Conservation (phyloP, 1,140 invertebrate genomes). For the Drosophila persimilis region DNA sequence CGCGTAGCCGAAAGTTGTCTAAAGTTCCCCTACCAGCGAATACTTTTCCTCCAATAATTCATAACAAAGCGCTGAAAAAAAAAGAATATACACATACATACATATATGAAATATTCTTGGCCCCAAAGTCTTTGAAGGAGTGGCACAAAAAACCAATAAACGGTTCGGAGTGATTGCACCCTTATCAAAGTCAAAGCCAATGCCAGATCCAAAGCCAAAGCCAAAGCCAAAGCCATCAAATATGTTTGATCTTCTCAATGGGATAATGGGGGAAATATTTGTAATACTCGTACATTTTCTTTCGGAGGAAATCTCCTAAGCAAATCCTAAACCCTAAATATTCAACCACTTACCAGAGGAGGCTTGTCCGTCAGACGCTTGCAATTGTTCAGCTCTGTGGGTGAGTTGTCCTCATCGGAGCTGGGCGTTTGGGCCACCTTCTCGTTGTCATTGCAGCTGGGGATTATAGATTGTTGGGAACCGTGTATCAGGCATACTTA, state of each 20-base stretch:
- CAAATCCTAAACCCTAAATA: not conserved
- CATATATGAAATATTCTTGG: constrained; percentile 1
- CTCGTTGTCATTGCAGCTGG: constrained; percentile 78
- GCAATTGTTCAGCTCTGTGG: constrained; percentile 93
- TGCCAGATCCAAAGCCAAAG: constrained; percentile 22
- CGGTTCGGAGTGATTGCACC: constrained; percentile 41
- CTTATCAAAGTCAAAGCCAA: constrained; percentile 67
- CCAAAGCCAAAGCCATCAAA: constrained; percentile 34
- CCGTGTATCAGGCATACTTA: not conserved
- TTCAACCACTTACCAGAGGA: constrained; percentile 87
- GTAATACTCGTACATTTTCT: constrained; percentile 8
- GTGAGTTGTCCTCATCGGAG: constrained; percentile 93
- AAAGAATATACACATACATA: too few species aligned
- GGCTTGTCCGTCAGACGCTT: constrained; percentile 91
- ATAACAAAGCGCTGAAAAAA: constrained; percentile 62
- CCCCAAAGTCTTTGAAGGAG: constrained; percentile 1
- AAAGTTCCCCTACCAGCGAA: constrained; percentile 38
- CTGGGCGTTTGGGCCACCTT: constrained; percentile 85
- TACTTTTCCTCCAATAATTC: constrained; percentile 66
- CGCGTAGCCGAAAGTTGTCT: constrained; percentile 34
- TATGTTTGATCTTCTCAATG: constrained; percentile 35
- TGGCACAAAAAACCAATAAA: constrained; percentile 63
- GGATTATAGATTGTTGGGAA: not conserved
- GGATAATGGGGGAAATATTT: constrained; percentile 30
- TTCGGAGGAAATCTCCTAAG: not conserved